Base-by-base conservation (phyloP, 2,888 invertebrate species). In the Epistrophe grossulariae region DNA sequence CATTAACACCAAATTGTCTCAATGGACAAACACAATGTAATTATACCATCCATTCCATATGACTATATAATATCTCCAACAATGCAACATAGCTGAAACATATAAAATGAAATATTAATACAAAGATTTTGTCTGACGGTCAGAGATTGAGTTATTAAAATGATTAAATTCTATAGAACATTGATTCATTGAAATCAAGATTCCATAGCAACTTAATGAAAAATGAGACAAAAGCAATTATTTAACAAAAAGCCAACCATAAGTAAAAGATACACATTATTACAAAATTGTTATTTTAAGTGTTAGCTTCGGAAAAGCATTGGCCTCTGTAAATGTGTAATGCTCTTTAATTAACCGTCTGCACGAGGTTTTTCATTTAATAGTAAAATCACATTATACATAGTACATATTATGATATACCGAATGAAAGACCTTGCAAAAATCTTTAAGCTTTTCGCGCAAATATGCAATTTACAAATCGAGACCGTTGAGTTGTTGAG, bases 331-430 rank as follows among this genome's bases (percentile, higher is more conserved):
- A 40, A 13, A 43, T 43, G 3, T 40, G 62, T 74, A 82, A 82
- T 82, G 71, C 73, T 70, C 35, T 50, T 82, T 85, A 85, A 82
- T 85, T 82, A 85, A 74, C 82, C 15, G 59, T 60, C 76, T 66
- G 57, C 62, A 31, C 17, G 43, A 15, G 48, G 24, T 55, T 38
- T 28, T 64, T 15, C 62, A 62, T 62, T 62, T 15, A 62, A 59
- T 38, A 38, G 8, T 9, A 35, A 43, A 40, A 62, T 43, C 24
- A 62, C 15, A 62, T 62, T 62, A 62, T n/a, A n/a, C n/a, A n/a
- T n/a, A n/a, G n/a, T n/a, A n/a, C n/a, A n/a, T 24, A 24, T 62
- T 19, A 62, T 43, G 8, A 11, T 38, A 11, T 38, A 13, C n/a
- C 5, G 9, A 35, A 68, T 59, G 43, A 64, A 77, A 80, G 72